Conservation (phyloP, 35 echinoderm and acorn worm species). For the Hemicentrotus pulcherrimus region DNA sequence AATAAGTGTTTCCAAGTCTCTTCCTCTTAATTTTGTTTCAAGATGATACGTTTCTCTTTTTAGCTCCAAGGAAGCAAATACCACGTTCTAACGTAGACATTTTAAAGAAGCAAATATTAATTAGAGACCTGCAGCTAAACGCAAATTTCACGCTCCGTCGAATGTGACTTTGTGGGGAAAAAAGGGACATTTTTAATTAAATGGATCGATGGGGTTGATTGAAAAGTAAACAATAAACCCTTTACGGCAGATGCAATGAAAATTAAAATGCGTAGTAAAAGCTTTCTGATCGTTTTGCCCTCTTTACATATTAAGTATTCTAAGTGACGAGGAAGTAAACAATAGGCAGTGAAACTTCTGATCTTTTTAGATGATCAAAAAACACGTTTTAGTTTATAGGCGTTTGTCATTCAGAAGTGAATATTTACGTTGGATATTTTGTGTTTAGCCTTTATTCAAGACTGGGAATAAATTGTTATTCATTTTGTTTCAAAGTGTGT, state of each 20-base stretch:
- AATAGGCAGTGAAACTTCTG: too few relatives aligned
- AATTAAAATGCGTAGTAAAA: background rate
- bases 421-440: too few relatives aligned
- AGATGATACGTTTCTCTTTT: too few relatives aligned
- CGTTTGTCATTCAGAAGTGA: too few relatives aligned
- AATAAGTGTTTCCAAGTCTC: too few relatives aligned
- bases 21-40: too few relatives aligned
- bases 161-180: background rate
- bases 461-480: too few relatives aligned
- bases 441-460: too few relatives aligned
- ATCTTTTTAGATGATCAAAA: too few relatives aligned
- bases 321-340: background rate
- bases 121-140: background rate
- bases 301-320: background rate
- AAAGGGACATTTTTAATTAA: background rate
- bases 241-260: background rate
- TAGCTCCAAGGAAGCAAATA: too few relatives aligned
- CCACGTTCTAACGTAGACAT: background rate
- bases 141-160: background rate
- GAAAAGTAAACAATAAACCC: background rate
- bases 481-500: too few relatives aligned
- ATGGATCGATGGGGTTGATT: background rate
- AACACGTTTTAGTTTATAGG: too few relatives aligned
- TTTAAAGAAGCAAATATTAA: background rate
- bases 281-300: background rate